A percentile compares a stretch with the other conserved stretches of the same genome.
These are phyloP conservation scores for Tangara arthus DNA, from an alignment of 2,797 vertebrate genomes.

Conservation along the genomic window DNA sequence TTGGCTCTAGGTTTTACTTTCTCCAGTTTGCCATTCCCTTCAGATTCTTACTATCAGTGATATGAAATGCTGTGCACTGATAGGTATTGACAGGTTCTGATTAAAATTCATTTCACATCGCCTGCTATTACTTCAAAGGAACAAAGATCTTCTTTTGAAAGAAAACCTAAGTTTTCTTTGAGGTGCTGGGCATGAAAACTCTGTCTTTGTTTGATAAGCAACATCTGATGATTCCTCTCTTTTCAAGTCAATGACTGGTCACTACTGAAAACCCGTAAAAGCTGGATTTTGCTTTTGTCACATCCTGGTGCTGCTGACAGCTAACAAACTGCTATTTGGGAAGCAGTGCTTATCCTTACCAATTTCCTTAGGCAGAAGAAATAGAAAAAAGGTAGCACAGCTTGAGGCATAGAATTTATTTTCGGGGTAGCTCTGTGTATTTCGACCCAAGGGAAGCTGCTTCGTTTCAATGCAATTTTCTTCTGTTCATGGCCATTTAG, in stretches of 20 bases:
- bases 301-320: constrained; percentile 44
- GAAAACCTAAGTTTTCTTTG: constrained; percentile 69
- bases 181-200: constrained; percentile 65
- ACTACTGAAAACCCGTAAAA: background rate
- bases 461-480: background rate
- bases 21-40: constrained; percentile 48
- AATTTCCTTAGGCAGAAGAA: background rate
- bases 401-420: background rate
- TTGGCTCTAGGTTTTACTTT: constrained; percentile 14
- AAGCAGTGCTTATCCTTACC: background rate
- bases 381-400: background rate
- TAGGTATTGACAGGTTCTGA: constrained; percentile 67
- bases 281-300: constrained; percentile 38
- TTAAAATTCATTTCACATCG: constrained; percentile 76
- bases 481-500: background rate
- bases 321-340: constrained; percentile 53
- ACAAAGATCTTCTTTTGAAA: constrained; percentile 50
- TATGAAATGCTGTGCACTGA: constrained; percentile 61
- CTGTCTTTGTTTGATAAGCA: constrained; percentile 71
- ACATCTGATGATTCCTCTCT: constrained; percentile 57
- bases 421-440: background rate
- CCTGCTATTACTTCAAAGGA: constrained; percentile 71
- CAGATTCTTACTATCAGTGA: constrained; percentile 38
- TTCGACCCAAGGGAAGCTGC: background rate
- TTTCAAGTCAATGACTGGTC: constrained; percentile 51